phyloP scores from a whole-genome alignment of 2,888 invertebrate genomes.

The Neria commutata region DNA sequence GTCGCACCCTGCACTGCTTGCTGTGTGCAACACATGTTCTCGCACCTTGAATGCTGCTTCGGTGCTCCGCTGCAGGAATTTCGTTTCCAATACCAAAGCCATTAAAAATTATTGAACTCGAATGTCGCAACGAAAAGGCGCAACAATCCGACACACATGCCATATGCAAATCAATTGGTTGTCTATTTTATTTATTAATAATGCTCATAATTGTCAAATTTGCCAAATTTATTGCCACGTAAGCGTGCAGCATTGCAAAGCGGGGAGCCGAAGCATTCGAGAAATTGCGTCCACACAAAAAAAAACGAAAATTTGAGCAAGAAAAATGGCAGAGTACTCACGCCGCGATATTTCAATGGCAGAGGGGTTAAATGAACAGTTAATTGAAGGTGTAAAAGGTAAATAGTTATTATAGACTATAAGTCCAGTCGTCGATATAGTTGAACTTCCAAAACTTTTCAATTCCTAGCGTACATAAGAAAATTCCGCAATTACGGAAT shows the following conservation, averaged over 20 bases:
- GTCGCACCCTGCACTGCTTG: not conserved
- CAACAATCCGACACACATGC: slow-evolving; percentile 26
- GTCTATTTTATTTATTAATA: slow-evolving; percentile 61
- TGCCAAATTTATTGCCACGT: slow-evolving; percentile 54
- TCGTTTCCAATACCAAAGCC: not conserved
- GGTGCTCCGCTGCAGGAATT: too few species aligned
- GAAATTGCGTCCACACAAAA: not conserved
- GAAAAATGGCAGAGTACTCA: not conserved
- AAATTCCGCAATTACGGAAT: too few species aligned
- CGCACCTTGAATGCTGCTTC: slow-evolving; percentile 37
- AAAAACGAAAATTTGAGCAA: not conserved
- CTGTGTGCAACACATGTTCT: slow-evolving; percentile 45
- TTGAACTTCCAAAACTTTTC: too few species aligned
- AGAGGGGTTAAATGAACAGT: too few species aligned
- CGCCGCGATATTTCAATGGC: not conserved
- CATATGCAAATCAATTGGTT: slow-evolving; percentile 58
- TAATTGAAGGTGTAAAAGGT: too few species aligned
- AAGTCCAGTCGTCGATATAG: too few species aligned
- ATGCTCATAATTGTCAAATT: slow-evolving; percentile 62
- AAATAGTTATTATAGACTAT: too few species aligned
- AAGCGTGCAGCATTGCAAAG: too few species aligned
- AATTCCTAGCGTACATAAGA: too few species aligned
- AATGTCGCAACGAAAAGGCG: not conserved
- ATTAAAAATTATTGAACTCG: not conserved
- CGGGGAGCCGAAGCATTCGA: too few species aligned